Conservation (phyloP, 1,140 invertebrate species). For the Teleopsis dalmanni region DNA sequence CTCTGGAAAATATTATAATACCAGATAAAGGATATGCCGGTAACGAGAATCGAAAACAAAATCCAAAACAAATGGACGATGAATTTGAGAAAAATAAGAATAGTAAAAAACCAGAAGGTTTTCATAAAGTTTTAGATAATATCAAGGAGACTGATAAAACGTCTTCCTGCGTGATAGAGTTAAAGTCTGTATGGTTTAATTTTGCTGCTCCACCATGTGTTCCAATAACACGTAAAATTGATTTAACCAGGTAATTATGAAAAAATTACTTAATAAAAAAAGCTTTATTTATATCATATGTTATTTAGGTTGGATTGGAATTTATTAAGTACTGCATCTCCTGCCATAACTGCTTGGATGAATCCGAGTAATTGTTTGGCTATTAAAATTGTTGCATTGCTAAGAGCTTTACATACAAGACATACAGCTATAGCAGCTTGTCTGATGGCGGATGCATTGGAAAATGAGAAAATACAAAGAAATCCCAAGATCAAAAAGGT, state of each 20-base stretch:
- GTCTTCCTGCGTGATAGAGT: constrained; percentile 74
- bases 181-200: constrained; percentile 92
- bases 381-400: constrained; percentile 71
- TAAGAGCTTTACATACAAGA: constrained; percentile 64
- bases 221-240: constrained; percentile 89
- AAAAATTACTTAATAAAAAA: too few relatives aligned
- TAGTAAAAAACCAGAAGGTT: constrained; percentile 20
- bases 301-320: constrained; percentile 84
- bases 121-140: constrained; percentile 35
- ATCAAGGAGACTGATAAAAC: constrained; percentile 47
- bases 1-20: constrained; percentile 23
- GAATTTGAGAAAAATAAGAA: constrained; percentile 36
- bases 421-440: constrained; percentile 85
- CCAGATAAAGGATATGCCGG: constrained; percentile 14
- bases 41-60: constrained; percentile 22
- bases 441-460: constrained; percentile 89
- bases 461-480: constrained; percentile 49
- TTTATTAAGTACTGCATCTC: constrained; percentile 87
- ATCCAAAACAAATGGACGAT: constrained; percentile 27
- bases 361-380: constrained; percentile 86
- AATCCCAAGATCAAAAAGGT: constrained; percentile 43
- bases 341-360: constrained; percentile 95
- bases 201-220: constrained; percentile 92
- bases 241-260: constrained; percentile 72
- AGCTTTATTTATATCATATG: too few relatives aligned